Evolutionary conservation across 2,113 vertebrate species (phyloP).

Genomic region (Rhynchomys soricoides): DNA sequence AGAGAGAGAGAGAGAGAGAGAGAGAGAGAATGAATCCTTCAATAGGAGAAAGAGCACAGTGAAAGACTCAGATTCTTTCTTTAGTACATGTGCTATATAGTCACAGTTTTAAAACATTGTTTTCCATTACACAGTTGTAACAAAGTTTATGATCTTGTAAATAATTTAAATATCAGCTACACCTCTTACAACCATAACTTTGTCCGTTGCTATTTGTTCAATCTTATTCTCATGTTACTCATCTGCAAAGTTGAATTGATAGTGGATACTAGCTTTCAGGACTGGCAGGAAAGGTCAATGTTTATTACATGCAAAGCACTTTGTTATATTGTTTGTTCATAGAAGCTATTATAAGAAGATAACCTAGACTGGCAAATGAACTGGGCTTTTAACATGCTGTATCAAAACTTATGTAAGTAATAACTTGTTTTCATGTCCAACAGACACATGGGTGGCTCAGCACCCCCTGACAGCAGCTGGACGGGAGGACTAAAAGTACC

Average conservation of each 20-base stretch:
- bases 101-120: neutral
- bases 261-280: neutral
- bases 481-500: slow-evolving; percentile 92
- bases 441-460: slow-evolving; percentile 93
- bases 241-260: neutral
- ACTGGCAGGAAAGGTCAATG: neutral
- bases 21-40: neutral
- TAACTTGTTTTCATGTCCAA: slow-evolving; percentile 38
- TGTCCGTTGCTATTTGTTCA: neutral
- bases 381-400: neutral
- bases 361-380: neutral
- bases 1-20: too few species aligned
- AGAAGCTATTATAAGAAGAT: neutral
- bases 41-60: neutral
- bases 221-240: neutral
- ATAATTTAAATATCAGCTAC: neutral
- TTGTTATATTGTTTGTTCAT: neutral
- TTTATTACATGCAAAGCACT: neutral
- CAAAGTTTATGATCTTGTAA: neutral
- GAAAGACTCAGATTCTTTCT: neutral
- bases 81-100: neutral
- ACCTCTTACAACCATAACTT: neutral
- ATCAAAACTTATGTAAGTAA: slow-evolving; percentile 27
- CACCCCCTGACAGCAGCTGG: slow-evolving; percentile 91
- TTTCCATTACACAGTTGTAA: neutral